Evolutionary conservation across 2,113 vertebrate genomes (phyloP), one percentile per base, ranked within the genome.

Genomic region (Triplophysa dalaica): DNA sequence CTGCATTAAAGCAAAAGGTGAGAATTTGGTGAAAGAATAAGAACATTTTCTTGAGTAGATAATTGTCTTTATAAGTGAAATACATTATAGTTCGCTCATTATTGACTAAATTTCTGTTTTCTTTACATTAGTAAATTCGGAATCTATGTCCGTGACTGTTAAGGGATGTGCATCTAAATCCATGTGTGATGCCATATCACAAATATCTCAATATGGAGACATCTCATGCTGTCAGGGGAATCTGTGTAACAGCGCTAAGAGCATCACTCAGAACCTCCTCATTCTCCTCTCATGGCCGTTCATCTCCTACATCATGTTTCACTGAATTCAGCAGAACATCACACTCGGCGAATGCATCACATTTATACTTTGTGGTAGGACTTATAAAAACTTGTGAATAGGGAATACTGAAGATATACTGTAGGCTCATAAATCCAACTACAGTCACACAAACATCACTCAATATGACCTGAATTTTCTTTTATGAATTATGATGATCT

Each of bases 1-100:
- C 73, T 92, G 80, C 38, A 50, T 78, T 41, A 50, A 24, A 10
- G 3, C 22, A 3, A 26, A 16, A 60, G 50, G 75, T 78, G 13
- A 78, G 60, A 29, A 45, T 16, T 29, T 21, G 3, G 3, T 16
- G 6, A 17, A 16, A 52, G 48, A 50, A 50, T 11, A 50, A 50
- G 48, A 1, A 14, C 13, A 50, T 50, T 50, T 50, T 50, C 48
- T 50, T 14, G 6, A 50, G 8, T 14, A 50, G 11, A 29, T 22
- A 16, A 19, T 14, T 13, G 14, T 13, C 2, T 50, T 0, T 1
- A 50, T 54, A 38, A 8, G 33, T 24, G 14, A 6, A 24, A 26
- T 54, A 70, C 7, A 70, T 26, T n/a, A 38, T 7, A 7, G 33
- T 38, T 38, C 33, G 16, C 8, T 16, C 4, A 52, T 52, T 52